Conservation (phyloP, 2,797 vertebrate genomes). For the Dallia pectoralis region DNA sequence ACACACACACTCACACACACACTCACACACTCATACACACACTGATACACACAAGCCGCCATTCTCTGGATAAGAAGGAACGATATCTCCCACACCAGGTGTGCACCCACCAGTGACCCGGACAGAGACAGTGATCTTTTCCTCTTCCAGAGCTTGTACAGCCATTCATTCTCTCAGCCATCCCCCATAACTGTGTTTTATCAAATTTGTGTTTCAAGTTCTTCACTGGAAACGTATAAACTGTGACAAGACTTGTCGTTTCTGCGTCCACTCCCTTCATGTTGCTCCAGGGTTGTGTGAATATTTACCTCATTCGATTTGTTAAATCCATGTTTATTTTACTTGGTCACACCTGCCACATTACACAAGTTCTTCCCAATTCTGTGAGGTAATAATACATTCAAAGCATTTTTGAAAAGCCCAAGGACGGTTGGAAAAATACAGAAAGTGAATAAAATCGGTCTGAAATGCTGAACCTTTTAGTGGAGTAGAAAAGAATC, state of each 20-base stretch:
- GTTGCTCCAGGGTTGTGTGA: not conserved
- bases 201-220: slow-evolving; percentile 41
- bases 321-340: not conserved
- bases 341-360: not conserved
- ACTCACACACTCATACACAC: slow-evolving; percentile 15
- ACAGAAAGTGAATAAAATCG: too few relatives aligned
- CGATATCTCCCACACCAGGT: slow-evolving; percentile 60
- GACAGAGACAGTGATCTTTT: slow-evolving; percentile 61
- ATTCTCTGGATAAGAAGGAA: slow-evolving; percentile 45
- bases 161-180: slow-evolving; percentile 59
- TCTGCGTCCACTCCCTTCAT: not conserved
- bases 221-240: slow-evolving; percentile 14
- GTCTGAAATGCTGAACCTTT: not conserved
- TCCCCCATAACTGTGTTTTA: slow-evolving; percentile 39
- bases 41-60: slow-evolving; percentile 11
- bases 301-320: not conserved
- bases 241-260: slow-evolving; percentile 25
- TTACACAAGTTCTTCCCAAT: not conserved
- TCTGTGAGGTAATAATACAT: not conserved
- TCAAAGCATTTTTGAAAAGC: too few relatives aligned
- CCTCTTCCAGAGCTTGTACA: slow-evolving; percentile 50
- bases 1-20: slow-evolving; percentile 37
- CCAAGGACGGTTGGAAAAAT: not conserved
- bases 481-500: not conserved
- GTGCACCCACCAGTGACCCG: slow-evolving; percentile 62